Evolutionary conservation across 1,140 invertebrate species (phyloP).

Genomic region (Drosophila bocqueti): DNA sequence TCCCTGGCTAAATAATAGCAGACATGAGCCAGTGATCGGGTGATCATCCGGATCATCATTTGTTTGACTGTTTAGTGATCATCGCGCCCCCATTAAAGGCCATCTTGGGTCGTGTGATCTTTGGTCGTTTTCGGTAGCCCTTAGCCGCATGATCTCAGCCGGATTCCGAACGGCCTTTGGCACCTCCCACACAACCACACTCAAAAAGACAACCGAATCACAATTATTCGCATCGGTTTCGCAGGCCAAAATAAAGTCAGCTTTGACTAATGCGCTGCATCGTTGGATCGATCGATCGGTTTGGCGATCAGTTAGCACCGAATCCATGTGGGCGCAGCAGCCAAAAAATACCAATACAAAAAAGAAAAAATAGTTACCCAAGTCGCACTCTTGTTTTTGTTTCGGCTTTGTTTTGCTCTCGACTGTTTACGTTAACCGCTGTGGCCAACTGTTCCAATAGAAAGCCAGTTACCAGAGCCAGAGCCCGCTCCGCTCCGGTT

Average conservation of each 20-base stretch:
- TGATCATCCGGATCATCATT: conserved; percentile 4
- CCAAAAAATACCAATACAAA: conserved; percentile 5
- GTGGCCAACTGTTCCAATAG: conserved; percentile 78
- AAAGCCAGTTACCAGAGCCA: conserved; percentile 59
- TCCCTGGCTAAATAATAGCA: not conserved
- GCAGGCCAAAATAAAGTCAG: conserved; percentile 23
- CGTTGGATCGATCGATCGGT: conserved; percentile 4
- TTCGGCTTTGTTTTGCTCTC: conserved; percentile 27
- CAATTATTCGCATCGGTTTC: conserved; percentile 15
- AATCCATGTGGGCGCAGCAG: conserved; percentile 45
- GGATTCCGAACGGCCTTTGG: conserved; percentile 13
- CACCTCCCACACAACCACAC: conserved; percentile 18
- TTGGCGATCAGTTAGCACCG: conserved; percentile 27
- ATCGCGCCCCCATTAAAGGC: conserved; percentile 3
- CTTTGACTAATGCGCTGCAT: conserved; percentile 42
- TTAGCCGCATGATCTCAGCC: conserved; percentile 37
- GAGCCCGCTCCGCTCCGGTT: conserved; percentile 32
- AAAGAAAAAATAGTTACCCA: conserved; percentile 18
- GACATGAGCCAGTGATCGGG: not conserved
- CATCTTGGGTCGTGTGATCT: not conserved
- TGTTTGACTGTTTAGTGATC: conserved; percentile 5
- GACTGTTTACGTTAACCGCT: conserved; percentile 38
- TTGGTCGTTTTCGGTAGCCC: conserved; percentile 21
- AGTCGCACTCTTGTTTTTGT: conserved; percentile 41
- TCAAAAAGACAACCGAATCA: conserved; percentile 1